A percentile compares a stretch with the other conserved stretches of the same genome.
phyloP scores from a whole-genome alignment of 2,888 invertebrate genomes.

The Synanthedon andrenaeformis region DNA sequence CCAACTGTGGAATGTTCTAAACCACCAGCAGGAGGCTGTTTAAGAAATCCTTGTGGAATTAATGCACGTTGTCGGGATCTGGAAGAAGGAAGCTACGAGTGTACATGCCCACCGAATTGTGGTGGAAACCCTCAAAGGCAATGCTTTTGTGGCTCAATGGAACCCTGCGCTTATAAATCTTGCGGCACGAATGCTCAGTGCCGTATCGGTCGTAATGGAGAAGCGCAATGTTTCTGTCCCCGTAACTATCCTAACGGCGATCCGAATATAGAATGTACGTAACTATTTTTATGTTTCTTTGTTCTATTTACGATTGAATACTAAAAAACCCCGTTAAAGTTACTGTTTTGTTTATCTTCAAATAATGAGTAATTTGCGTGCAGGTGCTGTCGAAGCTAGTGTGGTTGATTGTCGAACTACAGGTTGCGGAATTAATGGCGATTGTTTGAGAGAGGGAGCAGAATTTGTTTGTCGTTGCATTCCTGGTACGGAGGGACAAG shows the following conservation, averaged over 20 bases:
- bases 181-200: conserved; percentile 89
- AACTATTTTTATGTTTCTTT: background rate
- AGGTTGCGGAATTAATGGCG: conserved; percentile 88
- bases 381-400: conserved; percentile 71
- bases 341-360: background rate
- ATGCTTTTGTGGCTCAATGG: conserved; percentile 81
- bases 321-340: background rate
- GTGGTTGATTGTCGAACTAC: conserved; percentile 83
- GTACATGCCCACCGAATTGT: conserved; percentile 83
- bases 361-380: conserved; percentile 6
- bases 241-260: conserved; percentile 85
- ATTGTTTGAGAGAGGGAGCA: conserved; percentile 86
- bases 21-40: conserved; percentile 78
- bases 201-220: conserved; percentile 74
- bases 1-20: conserved; percentile 81
- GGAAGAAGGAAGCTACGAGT: conserved; percentile 81
- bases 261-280: conserved; percentile 88
- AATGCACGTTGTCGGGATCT: conserved; percentile 86
- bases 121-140: conserved; percentile 84
- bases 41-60: conserved; percentile 85
- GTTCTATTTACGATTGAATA: background rate
- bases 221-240: conserved; percentile 88
- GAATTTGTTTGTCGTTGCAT: conserved; percentile 86
- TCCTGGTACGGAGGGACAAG: conserved; percentile 79
- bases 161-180: conserved; percentile 81